A percentile compares a stretch with the other conserved stretches of the same genome.
phyloP scores from a whole-genome alignment of 2,888 invertebrate genomes.

The Ceramica pisi region DNA sequence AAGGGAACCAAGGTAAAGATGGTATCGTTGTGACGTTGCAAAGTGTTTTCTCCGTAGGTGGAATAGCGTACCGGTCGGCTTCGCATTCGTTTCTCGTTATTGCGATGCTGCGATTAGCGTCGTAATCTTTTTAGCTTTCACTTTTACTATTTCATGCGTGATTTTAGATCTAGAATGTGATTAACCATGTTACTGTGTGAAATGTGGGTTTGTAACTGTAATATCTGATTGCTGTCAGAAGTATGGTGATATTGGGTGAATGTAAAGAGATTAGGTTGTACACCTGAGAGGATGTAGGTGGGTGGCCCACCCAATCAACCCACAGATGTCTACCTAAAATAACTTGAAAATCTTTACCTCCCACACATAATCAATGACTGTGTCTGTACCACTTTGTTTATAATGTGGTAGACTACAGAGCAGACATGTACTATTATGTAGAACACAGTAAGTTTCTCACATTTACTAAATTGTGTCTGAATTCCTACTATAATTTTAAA shows the following conservation, averaged over 20 bases:
- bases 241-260: constrained; percentile 14
- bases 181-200: constrained; percentile 22
- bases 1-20: constrained; percentile 95
- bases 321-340: constrained; percentile 62
- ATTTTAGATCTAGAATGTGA: constrained; percentile 38
- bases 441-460: constrained; percentile 48
- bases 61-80: constrained; percentile 85
- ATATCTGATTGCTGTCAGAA: constrained; percentile 24
- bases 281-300: constrained; percentile 59
- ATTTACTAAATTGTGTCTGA: neutral
- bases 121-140: constrained; percentile 75
- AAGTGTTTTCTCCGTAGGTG: constrained; percentile 84
- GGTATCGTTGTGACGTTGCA: constrained; percentile 88
- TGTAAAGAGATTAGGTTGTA: constrained; percentile 37
- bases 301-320: constrained; percentile 55
- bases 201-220: constrained; percentile 21
- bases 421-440: constrained; percentile 58
- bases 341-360: constrained; percentile 66
- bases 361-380: constrained; percentile 72
- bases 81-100: constrained; percentile 76
- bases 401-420: constrained; percentile 30
- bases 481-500: neutral
- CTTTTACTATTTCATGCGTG: constrained; percentile 70
- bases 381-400: constrained; percentile 35
- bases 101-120: constrained; percentile 75